Evolutionary conservation across 2,113 vertebrate genomes (phyloP).

Genomic region (Phodopus roborovskii): DNA sequence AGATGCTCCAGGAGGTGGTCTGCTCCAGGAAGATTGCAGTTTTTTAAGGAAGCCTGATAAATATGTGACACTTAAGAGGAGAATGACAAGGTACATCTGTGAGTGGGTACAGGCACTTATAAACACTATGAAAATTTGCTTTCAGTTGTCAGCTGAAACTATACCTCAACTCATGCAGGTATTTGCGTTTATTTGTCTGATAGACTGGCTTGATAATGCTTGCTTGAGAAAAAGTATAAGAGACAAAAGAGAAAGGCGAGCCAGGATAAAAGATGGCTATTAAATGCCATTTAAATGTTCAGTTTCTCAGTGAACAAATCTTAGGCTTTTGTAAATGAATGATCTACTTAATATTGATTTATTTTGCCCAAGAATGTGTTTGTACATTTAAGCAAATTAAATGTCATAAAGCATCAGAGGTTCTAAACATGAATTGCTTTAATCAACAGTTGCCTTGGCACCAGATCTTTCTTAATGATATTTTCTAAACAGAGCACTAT

Average conservation of each 20-base stretch:
- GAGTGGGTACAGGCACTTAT: background rate
- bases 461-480: constrained; percentile 9
- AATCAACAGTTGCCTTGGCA: background rate
- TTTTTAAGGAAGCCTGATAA: background rate
- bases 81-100: background rate
- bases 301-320: background rate
- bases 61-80: background rate
- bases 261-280: background rate
- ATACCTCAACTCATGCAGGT: background rate
- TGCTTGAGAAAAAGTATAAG: background rate
- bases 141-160: background rate
- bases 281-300: background rate
- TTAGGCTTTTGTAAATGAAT: background rate
- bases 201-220: background rate
- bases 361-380: background rate
- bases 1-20: accelerated
- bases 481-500: constrained; percentile 36
- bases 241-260: background rate
- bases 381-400: constrained; percentile 56
- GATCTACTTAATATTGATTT: constrained; percentile 28
- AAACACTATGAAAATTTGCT: background rate
- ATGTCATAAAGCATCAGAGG: background rate
- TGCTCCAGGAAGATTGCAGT: background rate
- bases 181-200: background rate
- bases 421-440: constrained; percentile 16